These are phyloP conservation scores for Drosophila paranaensis DNA, from an alignment of 2,888 invertebrate species.

Conservation along the genomic window DNA sequence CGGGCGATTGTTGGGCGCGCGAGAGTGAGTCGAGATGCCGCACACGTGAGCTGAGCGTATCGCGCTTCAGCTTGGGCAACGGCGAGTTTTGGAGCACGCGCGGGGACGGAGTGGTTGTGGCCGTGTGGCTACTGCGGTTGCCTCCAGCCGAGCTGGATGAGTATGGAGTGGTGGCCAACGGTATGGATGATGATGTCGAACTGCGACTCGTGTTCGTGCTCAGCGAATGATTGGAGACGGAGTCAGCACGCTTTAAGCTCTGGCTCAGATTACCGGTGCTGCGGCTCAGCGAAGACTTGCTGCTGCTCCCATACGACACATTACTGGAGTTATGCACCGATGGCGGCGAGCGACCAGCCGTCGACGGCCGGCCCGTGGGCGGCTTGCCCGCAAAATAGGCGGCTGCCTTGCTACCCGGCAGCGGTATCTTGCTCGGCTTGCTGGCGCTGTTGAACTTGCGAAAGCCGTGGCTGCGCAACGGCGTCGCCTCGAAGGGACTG, in stretches of 20 bases:
- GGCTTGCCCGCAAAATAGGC: conserved; percentile 87
- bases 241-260: conserved; percentile 86
- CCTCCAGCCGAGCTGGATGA: conserved; percentile 70
- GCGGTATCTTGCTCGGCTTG: conserved; percentile 90
- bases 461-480: conserved; percentile 62
- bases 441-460: conserved; percentile 75
- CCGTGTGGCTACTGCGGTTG: conserved; percentile 57
- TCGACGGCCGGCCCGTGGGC: conserved; percentile 84
- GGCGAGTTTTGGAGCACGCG: conserved; percentile 83
- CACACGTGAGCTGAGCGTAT: conserved; percentile 86
- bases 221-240: conserved; percentile 83
- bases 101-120: conserved; percentile 80
- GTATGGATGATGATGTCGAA: conserved; percentile 84
- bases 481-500: conserved; percentile 73
- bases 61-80: conserved; percentile 84
- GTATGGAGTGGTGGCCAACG: conserved; percentile 82
- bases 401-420: conserved; percentile 86
- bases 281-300: conserved; percentile 83
- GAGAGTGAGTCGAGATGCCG: conserved; percentile 86
- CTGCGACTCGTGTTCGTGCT: conserved; percentile 82
- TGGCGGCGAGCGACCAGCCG: conserved; percentile 76
- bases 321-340: conserved; percentile 73
- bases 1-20: conserved; percentile 81
- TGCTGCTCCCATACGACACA: conserved; percentile 72
- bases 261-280: conserved; percentile 83